Base-by-base conservation (phyloP, 2,888 invertebrate genomes). In the Xanthostigma xanthostigma region DNA sequence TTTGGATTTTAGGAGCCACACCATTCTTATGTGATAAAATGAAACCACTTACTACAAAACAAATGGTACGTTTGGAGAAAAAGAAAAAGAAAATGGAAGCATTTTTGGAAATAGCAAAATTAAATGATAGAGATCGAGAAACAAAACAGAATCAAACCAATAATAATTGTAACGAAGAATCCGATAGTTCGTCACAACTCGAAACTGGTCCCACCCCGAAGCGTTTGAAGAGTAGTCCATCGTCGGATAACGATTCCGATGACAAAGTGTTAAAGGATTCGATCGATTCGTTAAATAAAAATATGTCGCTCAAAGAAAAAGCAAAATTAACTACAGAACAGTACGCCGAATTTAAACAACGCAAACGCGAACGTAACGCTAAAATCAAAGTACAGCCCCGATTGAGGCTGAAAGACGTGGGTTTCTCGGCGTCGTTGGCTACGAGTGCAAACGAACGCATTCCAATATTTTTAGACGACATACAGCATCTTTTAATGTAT, bases 401-500 rank as follows among this genome's bases (percentile, higher is more conserved):
- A 49, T 73, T 90, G 57, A 68, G 74, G 46, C 64, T 89, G 27
- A 78, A 81, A 60, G 68, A 71, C 39, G 68, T 74, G 41, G 89
- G 89, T 8, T 71, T 75, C 55, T 70, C 68, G 56, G 87, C 89
- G 40, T 72, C 74, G 41, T 63, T 89, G 49, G 64, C 66, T 14
- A 65, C 71, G 9, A 62, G 72, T 33, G 61, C 67, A 12, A 67
- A 74, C 48, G 72, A 76, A 45, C 72, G 89, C 51, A 74, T 82
- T 44, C 91, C 92, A 2, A 69, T 94, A 51, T 83, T 87, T 62
- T 70, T 91, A 3, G 80, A 83, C 34, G 93, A 94, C 60, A 64
- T 93, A 44, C 91, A 93, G 62, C 82, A 90, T 67, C 69, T 93
- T 47, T 64, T 93, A 13, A 68, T 92, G 62, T 81, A 79, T 59